phyloP scores from a whole-genome alignment of 2,113 vertebrate genomes.

The Lepisosteus osseus region DNA sequence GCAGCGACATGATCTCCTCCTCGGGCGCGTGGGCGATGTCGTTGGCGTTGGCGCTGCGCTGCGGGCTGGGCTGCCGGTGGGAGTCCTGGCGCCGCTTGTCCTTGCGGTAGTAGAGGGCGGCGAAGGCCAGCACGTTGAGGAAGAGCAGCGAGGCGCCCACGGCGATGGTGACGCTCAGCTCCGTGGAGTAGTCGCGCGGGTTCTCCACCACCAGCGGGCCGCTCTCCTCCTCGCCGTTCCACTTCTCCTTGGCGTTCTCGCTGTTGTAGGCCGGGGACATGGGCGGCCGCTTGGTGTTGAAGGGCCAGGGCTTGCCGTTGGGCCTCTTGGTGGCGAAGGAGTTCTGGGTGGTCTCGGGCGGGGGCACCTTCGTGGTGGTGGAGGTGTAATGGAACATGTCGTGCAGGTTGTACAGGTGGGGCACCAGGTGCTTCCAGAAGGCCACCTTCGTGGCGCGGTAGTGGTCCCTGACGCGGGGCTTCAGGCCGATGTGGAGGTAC shows the following conservation, averaged over 20 bases:
- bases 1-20: conserved; percentile 93
- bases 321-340: conserved; percentile 88
- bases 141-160: conserved; percentile 96
- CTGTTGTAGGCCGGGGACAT: conserved; percentile 92
- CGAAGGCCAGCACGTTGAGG: conserved; percentile 94
- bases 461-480: conserved; percentile 94
- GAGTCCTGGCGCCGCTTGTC: conserved; percentile 95
- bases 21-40: conserved; percentile 82
- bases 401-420: conserved; percentile 94
- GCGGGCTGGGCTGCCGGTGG: conserved; percentile 85
- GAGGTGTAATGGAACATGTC: conserved; percentile 99
- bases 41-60: conserved; percentile 72
- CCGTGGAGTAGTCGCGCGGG: conserved; percentile 93
- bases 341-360: conserved; percentile 90
- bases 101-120: conserved; percentile 96
- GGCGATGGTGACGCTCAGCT: conserved; percentile 95
- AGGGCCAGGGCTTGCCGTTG: conserved; percentile 82
- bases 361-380: conserved; percentile 95
- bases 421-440: conserved; percentile 98
- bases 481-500: conserved; percentile 96
- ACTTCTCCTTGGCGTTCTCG: conserved; percentile 79
- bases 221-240: conserved; percentile 77
- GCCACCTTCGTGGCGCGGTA: conserved; percentile 98
- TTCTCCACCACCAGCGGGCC: conserved; percentile 88
- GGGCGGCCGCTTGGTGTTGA: conserved; percentile 90